Evolutionary conservation across 2,888 invertebrate species (phyloP).

Genomic region (Ecliptopera silaceata): DNA sequence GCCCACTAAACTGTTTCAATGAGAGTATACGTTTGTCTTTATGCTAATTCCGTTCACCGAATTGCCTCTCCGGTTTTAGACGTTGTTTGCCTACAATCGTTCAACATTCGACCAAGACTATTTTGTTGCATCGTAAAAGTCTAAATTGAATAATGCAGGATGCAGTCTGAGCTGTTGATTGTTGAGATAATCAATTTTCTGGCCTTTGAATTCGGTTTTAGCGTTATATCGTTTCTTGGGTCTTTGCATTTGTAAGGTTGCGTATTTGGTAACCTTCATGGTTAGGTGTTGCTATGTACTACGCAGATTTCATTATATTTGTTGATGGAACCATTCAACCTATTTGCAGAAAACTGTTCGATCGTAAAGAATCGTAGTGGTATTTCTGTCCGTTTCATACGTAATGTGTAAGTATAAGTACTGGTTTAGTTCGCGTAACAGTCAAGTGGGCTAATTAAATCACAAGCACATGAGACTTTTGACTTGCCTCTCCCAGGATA

Average conservation of each 20-base stretch:
- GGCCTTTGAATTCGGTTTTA: slow-evolving; percentile 32
- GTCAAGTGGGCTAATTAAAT: slow-evolving; percentile 32
- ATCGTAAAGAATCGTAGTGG: slow-evolving; percentile 9
- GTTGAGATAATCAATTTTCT: slow-evolving; percentile 38
- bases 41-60: slow-evolving; percentile 57
- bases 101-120: slow-evolving; percentile 37
- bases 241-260: slow-evolving; percentile 29
- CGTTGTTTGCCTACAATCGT: slow-evolving; percentile 47
- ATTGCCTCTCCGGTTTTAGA: slow-evolving; percentile 52
- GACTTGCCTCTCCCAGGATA: slow-evolving; percentile 20
- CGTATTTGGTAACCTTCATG: slow-evolving; percentile 26
- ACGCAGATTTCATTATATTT: slow-evolving; percentile 8
- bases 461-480: slow-evolving; percentile 28
- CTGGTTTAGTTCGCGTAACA: slow-evolving; percentile 19
- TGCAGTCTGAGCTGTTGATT: slow-evolving; percentile 36
- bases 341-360: slow-evolving; percentile 6
- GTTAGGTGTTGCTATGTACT: slow-evolving; percentile 11
- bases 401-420: slow-evolving; percentile 7
- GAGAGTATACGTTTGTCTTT: slow-evolving; percentile 50
- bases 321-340: slow-evolving; percentile 5
- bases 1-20: slow-evolving; percentile 57
- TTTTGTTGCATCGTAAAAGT: slow-evolving; percentile 42
- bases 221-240: slow-evolving; percentile 14
- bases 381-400: slow-evolving; percentile 15
- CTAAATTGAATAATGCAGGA: slow-evolving; percentile 42